These are phyloP conservation scores for Lycodopsis pacificus DNA, from an alignment of 2,797 vertebrate species.

Conservation along the genomic window DNA sequence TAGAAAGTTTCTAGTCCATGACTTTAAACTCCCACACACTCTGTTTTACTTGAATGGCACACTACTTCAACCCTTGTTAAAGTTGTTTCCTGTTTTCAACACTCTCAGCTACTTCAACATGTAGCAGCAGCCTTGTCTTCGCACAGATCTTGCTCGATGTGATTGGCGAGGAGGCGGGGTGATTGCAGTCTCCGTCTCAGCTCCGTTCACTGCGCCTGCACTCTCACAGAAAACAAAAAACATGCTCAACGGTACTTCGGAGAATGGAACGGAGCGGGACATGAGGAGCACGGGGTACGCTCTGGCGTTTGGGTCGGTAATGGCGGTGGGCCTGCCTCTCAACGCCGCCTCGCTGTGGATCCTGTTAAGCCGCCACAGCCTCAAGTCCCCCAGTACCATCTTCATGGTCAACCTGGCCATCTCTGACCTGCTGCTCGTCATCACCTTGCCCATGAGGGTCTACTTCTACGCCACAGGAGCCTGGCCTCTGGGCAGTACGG, in stretches of 20 bases:
- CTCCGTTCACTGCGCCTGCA: neutral
- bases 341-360: constrained; percentile 52
- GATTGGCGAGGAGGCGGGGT: neutral
- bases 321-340: constrained; percentile 44
- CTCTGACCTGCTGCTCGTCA: constrained; percentile 66
- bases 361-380: constrained; percentile 28
- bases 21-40: neutral
- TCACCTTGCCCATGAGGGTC: constrained; percentile 66
- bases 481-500: constrained; percentile 36
- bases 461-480: constrained; percentile 58
- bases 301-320: constrained; percentile 46
- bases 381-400: constrained; percentile 47
- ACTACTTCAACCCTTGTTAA: neutral
- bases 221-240: constrained; percentile 9
- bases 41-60: neutral
- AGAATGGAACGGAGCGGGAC: neutral
- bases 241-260: constrained; percentile 7
- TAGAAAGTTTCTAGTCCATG: neutral
- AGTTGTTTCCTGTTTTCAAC: constrained; percentile 58
- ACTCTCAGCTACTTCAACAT: neutral
- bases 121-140: neutral
- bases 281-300: neutral
- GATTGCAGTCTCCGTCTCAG: neutral
- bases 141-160: neutral
- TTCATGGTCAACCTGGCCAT: constrained; percentile 68